Evolutionary conservation across 2,888 invertebrate species (phyloP).

Genomic region (Lasioglossum figueresi): DNA sequence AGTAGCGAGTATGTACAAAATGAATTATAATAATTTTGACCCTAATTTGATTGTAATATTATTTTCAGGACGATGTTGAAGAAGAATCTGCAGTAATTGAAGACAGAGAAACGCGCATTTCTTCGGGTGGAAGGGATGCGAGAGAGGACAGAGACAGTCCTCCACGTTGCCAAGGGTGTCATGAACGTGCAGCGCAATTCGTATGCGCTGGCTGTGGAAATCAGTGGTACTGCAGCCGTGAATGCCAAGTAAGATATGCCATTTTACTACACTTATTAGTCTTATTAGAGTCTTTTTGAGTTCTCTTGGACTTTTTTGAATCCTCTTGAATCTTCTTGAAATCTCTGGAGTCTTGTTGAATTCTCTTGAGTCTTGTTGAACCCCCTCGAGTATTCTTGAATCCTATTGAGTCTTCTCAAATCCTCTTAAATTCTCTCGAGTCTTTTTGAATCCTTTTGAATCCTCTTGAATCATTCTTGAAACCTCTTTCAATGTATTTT

Average conservation of each 20-base stretch:
- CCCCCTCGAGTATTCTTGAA: too few species aligned
- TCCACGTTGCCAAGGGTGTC: slow-evolving; percentile 94
- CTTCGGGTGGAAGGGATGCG: slow-evolving; percentile 77
- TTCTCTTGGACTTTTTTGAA: not conserved
- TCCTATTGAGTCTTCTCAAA: not conserved
- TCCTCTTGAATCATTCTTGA: not conserved
- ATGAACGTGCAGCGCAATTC: slow-evolving; percentile 92
- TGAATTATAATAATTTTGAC: not conserved
- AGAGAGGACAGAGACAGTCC: slow-evolving; percentile 84
- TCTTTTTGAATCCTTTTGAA: not conserved
- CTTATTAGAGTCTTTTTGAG: not conserved
- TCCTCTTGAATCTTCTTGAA: too few species aligned
- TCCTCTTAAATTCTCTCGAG: not conserved
- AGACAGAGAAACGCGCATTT: slow-evolving; percentile 83
- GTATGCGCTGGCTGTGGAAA: slow-evolving; percentile 96
- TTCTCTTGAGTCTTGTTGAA: not conserved
- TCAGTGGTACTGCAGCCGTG: slow-evolving; percentile 97
- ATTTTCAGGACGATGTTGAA: slow-evolving; percentile 85
- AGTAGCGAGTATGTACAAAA: not conserved
- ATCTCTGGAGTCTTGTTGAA: too few species aligned
- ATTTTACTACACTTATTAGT: not conserved
- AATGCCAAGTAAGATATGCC: slow-evolving; percentile 90
- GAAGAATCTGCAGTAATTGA: slow-evolving; percentile 84
- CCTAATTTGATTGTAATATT: not conserved
- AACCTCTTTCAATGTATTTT: not conserved